Evolutionary conservation across 2,113 vertebrate genomes (phyloP).

Genomic region (Hydrochoerus hydrochaeris): DNA sequence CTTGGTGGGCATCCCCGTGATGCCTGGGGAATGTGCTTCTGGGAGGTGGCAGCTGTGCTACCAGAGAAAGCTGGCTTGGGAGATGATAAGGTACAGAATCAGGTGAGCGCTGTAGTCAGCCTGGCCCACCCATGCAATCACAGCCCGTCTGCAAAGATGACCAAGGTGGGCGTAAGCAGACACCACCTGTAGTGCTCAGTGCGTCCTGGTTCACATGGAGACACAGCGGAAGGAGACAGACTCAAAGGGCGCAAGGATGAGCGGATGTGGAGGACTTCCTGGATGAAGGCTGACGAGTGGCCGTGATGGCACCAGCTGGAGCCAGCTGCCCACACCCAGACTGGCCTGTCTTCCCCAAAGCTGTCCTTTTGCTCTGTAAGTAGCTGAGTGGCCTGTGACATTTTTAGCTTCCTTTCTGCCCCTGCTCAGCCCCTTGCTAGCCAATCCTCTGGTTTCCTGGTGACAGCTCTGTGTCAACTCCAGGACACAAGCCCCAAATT

Average conservation of each 20-base stretch:
- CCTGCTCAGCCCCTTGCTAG: neutral
- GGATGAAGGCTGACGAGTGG: too few relatives aligned
- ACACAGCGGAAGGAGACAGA: too few relatives aligned
- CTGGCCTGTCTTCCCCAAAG: neutral
- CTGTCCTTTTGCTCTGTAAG: neutral
- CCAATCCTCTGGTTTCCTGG: rapidly evolving
- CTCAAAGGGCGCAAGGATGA: too few relatives aligned
- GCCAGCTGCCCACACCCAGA: neutral
- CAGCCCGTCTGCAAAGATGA: neutral
- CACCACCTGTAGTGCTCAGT: neutral
- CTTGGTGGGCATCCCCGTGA: neutral
- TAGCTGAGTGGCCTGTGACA: neutral
- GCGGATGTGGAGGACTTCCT: rapidly evolving
- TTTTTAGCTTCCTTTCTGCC: neutral
- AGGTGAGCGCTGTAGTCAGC: neutral
- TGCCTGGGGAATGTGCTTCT: too few relatives aligned
- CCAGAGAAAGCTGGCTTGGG: rapidly evolving
- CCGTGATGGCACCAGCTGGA: rapidly evolving
- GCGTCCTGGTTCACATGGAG: rapidly evolving
- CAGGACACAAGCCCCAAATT: too few relatives aligned
- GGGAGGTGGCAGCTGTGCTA: neutral
- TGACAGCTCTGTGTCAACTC: neutral
- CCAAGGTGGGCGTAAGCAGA: neutral
- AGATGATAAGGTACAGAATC: neutral
- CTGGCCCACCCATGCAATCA: rapidly evolving